Evolutionary conservation across 2,888 invertebrate genomes (phyloP), one percentile per base, ranked within the genome.

Genomic region (Tenthredo amoena): DNA sequence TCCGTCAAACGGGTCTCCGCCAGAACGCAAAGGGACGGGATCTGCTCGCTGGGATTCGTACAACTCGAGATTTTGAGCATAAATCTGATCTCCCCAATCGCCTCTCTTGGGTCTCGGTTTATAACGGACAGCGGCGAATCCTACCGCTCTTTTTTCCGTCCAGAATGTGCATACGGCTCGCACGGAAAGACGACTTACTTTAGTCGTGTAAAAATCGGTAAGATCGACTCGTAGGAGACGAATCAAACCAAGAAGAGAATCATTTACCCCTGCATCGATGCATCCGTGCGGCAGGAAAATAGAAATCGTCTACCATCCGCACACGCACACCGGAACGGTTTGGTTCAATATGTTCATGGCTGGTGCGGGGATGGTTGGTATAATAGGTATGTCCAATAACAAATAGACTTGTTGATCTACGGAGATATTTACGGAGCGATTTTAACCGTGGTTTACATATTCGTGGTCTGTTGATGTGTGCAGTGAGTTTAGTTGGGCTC

Each of bases 61-160:
- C n/a, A 18, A 5, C 21, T 18, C 88, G 89, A 91, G 92, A 91
- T 93, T 93, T 93, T 92, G 91, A 92, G 92, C 93, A 93, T 93
- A 93, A 93, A 93, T 93, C 93, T 93, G 93, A 91, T 90, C 92
- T 90, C 90, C 92, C 58, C 37, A 79, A 79, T 79, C 55, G 55
- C 55, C 55, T 79, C 79, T 79, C 79, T n/a, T 62, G 79, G 79
- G 58, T 37, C 40, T 15, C 18, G 43, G 7, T 43, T 34, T 15
- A 40, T 15, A 65, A 43, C 50, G 55, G 34, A 77, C 77, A 47
- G 47, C 76, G 76, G 76, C 12, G 31, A 47, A 76, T 47, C 47
- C n/a, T 26, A 2, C 21, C 10, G 47, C 21, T n/a, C 26, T 37
- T 37, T 37, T 37, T 37, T 37, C 37, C 37, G 4, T 5, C 37